These are phyloP conservation scores for Australoheros facetus DNA, from an alignment of 2,797 vertebrate species.

Conservation along the genomic window DNA sequence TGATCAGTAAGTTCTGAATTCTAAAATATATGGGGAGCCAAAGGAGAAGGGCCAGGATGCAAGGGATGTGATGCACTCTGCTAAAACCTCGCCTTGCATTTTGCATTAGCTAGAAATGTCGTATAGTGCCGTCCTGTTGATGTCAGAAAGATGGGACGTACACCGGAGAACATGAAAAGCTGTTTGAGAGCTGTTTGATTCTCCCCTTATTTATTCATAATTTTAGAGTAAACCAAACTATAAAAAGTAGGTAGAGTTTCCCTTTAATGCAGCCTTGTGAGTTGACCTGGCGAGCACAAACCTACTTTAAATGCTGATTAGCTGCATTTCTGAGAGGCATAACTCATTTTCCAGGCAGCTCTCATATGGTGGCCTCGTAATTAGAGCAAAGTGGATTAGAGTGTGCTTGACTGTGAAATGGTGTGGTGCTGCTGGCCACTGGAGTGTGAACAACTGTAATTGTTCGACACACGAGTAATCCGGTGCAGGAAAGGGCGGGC, in stretches of 20 bases:
- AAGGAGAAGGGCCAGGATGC: not conserved
- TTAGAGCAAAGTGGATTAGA: slow-evolving; percentile 49
- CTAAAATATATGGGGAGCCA: not conserved
- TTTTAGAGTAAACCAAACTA: not conserved
- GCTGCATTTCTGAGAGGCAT: slow-evolving; percentile 7
- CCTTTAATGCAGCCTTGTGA: not conserved
- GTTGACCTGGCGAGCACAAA: not conserved
- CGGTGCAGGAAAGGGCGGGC: not conserved
- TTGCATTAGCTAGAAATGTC: not conserved
- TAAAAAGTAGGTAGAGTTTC: not conserved
- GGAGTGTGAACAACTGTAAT: slow-evolving; percentile 38
- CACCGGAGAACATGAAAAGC: too few species aligned
- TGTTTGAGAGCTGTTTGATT: not conserved
- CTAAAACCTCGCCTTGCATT: not conserved
- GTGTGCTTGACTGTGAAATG: slow-evolving; percentile 42
- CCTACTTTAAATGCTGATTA: slow-evolving; percentile 1
- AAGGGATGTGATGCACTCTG: not conserved
- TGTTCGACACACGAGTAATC: slow-evolving; percentile 33
- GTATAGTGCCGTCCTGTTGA: too few species aligned
- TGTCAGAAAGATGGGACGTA: too few species aligned
- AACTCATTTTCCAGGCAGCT: slow-evolving; percentile 16
- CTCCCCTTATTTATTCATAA: too few species aligned
- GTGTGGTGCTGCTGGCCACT: slow-evolving; percentile 12
- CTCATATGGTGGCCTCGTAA: slow-evolving; percentile 22
- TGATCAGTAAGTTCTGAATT: too few species aligned